Evolutionary conservation across 2,888 invertebrate genomes (phyloP).

Genomic region (Drosophila meridiana): DNA sequence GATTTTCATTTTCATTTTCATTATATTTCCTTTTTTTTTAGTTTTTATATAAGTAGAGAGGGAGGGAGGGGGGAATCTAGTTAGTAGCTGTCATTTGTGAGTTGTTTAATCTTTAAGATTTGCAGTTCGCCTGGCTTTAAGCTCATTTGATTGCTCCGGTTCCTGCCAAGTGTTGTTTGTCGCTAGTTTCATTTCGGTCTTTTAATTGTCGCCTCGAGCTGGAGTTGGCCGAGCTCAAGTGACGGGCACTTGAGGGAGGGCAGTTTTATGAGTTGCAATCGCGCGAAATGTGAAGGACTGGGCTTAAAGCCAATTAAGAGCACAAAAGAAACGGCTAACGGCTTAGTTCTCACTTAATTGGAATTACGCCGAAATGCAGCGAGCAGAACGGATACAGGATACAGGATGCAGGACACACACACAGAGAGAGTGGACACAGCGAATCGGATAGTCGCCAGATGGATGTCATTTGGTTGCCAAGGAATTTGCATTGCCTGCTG

Average conservation of each 20-base stretch:
- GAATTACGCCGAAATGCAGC: conserved; percentile 61
- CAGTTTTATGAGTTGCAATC: conserved; percentile 40
- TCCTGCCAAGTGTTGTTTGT: conserved; percentile 2
- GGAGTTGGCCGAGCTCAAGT: conserved; percentile 29
- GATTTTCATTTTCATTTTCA: not conserved
- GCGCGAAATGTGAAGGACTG: conserved; percentile 27
- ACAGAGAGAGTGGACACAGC: not conserved
- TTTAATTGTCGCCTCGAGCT: conserved; percentile 47
- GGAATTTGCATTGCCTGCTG: conserved; percentile 37
- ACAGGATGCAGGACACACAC: not conserved
- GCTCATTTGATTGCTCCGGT: conserved; percentile 11
- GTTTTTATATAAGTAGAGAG: not conserved
- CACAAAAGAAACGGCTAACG: conserved; percentile 64
- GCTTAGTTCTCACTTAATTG: conserved; percentile 77
- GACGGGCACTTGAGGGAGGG: conserved; percentile 40
- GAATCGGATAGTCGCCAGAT: conserved; percentile 43
- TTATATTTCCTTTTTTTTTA: not conserved
- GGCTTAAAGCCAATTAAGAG: conserved; percentile 73
- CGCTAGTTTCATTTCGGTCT: conserved; percentile 16
- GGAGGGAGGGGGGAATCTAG: not conserved
- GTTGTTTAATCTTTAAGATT: conserved; percentile 14
- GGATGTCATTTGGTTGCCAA: conserved; percentile 67
- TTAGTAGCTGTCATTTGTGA: not conserved
- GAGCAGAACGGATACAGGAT: conserved; percentile 8
- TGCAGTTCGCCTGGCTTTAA: conserved; percentile 10